These are phyloP conservation scores for Meta bourneti DNA, from an alignment of 2,888 invertebrate species.

Conservation along the genomic window DNA sequence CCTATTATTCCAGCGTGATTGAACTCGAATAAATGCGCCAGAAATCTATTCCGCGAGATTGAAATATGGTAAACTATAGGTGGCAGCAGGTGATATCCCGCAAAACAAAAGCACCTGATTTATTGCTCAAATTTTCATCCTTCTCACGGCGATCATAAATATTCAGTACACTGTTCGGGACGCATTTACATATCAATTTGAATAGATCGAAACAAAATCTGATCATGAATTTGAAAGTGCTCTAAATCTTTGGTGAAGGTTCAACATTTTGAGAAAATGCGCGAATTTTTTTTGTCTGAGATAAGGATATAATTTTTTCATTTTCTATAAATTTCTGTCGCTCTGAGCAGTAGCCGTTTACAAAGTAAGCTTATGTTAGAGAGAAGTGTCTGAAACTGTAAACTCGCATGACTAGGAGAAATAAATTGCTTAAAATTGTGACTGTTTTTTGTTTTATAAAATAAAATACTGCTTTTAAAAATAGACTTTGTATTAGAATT, in stretches of 20 bases:
- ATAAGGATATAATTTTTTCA: background rate
- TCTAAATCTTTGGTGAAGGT: constrained; percentile 40
- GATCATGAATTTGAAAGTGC: constrained; percentile 53
- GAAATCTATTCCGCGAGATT: background rate
- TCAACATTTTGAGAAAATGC: background rate
- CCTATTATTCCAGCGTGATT: constrained; percentile 3
- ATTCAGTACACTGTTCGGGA: constrained; percentile 20
- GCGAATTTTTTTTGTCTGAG: background rate
- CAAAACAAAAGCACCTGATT: constrained; percentile 51
- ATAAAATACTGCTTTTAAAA: too few species aligned
- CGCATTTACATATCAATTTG: constrained; percentile 55
- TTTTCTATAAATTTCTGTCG: background rate
- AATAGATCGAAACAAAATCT: constrained; percentile 60
- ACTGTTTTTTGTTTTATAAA: too few species aligned
- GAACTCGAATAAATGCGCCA: constrained; percentile 23
- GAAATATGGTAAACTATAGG: constrained; percentile 19
- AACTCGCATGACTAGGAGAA: background rate
- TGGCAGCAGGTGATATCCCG: constrained; percentile 13
- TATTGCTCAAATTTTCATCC: constrained; percentile 44
- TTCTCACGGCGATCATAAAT: constrained; percentile 38
- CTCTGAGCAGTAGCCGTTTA: background rate
- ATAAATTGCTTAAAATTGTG: background rate
- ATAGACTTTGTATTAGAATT: too few species aligned
- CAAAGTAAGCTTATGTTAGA: background rate
- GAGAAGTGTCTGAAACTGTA: background rate